Conservation (phyloP, 2,888 invertebrate species). For the Empis stercorea region DNA sequence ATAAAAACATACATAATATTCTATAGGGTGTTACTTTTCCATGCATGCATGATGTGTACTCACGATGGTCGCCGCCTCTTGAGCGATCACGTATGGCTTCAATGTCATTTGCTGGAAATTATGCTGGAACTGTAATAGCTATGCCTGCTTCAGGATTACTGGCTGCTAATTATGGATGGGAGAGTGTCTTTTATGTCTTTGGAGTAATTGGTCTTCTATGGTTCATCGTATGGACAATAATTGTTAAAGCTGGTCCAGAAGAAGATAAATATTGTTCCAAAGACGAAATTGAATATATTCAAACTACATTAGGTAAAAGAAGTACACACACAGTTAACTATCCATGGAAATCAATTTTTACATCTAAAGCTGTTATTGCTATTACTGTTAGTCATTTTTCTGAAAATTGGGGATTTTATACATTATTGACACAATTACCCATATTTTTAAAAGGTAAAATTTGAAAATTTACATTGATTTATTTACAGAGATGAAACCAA, state of each 20-base stretch:
- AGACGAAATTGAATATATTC: conserved; percentile 62
- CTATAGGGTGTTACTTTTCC: conserved; percentile 33
- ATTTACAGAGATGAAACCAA: too few relatives aligned
- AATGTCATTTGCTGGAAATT: conserved; percentile 74
- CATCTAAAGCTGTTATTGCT: conserved; percentile 69
- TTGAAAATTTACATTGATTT: too few relatives aligned
- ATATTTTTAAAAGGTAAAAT: conserved; percentile 74
- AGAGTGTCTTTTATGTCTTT: conserved; percentile 18
- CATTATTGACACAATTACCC: conserved; percentile 67
- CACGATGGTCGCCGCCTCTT: conserved; percentile 67
- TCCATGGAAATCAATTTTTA: conserved; percentile 66
- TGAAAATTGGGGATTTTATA: conserved; percentile 86
- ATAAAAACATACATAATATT: neutral
- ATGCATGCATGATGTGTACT: conserved; percentile 68
- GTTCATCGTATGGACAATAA: too few relatives aligned
- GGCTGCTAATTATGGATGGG: conserved; percentile 61
- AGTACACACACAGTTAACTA: conserved; percentile 42
- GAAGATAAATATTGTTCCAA: conserved; percentile 58
- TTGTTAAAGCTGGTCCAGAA: conserved; percentile 26
- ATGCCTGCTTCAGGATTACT: conserved; percentile 67
- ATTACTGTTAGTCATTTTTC: conserved; percentile 73
- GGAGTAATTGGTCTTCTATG: too few relatives aligned
- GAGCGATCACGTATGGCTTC: conserved; percentile 70
- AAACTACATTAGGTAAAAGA: conserved; percentile 41
- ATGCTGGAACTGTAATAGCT: conserved; percentile 71